Evolutionary conservation across 2,797 vertebrate species (phyloP), one percentile per base, ranked within the genome.

Genomic region (Rhabdomys pumilio): DNA sequence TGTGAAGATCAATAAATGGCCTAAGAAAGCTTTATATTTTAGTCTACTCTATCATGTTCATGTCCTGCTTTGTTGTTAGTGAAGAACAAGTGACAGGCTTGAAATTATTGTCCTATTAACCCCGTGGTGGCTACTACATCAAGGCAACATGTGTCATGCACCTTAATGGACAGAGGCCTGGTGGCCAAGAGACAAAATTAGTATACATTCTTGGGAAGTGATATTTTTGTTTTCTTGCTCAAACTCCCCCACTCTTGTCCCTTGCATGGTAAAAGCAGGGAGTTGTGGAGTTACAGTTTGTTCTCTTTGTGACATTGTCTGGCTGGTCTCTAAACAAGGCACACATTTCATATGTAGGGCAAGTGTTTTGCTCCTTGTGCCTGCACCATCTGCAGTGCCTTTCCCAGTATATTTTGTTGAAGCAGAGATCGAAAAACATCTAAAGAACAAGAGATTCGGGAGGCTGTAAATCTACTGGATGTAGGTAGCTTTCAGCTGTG

Each of bases 401-500:
- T 93, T 95, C 93, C 89, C 75, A 10, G 88, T 95, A 77, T 91
- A 67, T 90, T 98, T 97, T 94, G 86, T 96, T 88, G 90, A 98
- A 94, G 94, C 96, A 96, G 95, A 61, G 29, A 92, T 34, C 41
- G 72, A 97, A 97, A 94, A 97, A 97, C 93, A 88, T 88, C 94
- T 96, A 97, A 98, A 92, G 94, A 97, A 98, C 41, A 93, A 69
- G 97, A 95, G 85, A 59, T 17, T 0, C 87, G 95, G 94, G 94
- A 96, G 93, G 89, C 75, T 96, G 95, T 97, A 98, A 98, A 98
- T 97, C 97, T 97, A 93, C 53, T 97, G 97, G 96, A 98, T 97
- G 90, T 96, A 98, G 97, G 98, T 97, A 98, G 98, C 97, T 95
- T 95, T 67, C 80, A 91, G 97, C 98, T 97, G 61, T 50, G 17